A percentile compares a stretch with the other conserved stretches of the same genome.
Conservation (phyloP, 2,888 invertebrate species). For the Hecatera dysodea region DNA sequence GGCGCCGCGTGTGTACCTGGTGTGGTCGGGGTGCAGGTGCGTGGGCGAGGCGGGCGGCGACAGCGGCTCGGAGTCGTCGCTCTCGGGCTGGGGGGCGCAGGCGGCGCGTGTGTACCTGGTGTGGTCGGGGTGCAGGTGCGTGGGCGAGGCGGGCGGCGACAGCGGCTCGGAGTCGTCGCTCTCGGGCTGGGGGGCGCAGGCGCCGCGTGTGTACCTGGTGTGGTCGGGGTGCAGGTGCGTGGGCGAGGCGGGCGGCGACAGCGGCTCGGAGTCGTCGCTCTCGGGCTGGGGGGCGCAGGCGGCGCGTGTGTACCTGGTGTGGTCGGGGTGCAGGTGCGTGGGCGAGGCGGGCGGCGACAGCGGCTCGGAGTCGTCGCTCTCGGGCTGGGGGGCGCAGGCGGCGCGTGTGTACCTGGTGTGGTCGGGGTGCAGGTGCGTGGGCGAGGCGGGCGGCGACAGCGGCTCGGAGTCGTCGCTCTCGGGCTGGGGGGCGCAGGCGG, state of each 20-base stretch:
- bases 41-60: conserved; percentile 86
- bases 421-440: conserved; percentile 76
- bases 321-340: conserved; percentile 76
- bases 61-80: conserved; percentile 84
- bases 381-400: conserved; percentile 50
- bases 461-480: conserved; percentile 84
- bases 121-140: conserved; percentile 75
- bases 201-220: conserved; percentile 69
- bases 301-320: conserved; percentile 70
- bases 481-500: conserved; percentile 61
- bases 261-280: conserved; percentile 84
- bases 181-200: conserved; percentile 55
- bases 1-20: conserved; percentile 67
- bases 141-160: conserved; percentile 86
- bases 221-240: conserved; percentile 76
- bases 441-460: conserved; percentile 86
- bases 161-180: conserved; percentile 85
- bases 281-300: conserved; percentile 56
- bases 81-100: conserved; percentile 60
- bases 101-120: conserved; percentile 68
- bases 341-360: conserved; percentile 87
- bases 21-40: conserved; percentile 75
- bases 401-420: conserved; percentile 71
- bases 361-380: conserved; percentile 84
- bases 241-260: conserved; percentile 86